phyloP scores from a whole-genome alignment of 2,113 vertebrate genomes.

The Rissa tridactyla region DNA sequence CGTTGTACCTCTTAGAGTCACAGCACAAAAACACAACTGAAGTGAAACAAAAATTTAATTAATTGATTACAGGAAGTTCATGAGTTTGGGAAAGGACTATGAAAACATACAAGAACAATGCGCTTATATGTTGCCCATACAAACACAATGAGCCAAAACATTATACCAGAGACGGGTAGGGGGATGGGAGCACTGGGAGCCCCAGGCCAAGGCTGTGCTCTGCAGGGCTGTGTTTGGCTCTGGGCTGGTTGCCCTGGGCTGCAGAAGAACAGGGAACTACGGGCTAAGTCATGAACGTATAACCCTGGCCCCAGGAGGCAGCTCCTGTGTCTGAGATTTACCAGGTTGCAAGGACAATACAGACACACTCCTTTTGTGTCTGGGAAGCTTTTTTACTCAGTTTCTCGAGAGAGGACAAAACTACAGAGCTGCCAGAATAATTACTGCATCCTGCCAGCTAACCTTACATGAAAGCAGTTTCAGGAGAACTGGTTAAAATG shows the following conservation, averaged over 20 bases:
- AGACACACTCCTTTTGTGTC: background rate
- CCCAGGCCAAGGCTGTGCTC: background rate
- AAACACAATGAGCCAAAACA: constrained; percentile 28
- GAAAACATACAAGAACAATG: constrained; percentile 52
- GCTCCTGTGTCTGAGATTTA: background rate
- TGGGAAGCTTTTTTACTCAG: background rate
- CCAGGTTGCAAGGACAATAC: background rate
- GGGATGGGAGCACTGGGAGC: background rate
- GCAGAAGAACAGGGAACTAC: background rate
- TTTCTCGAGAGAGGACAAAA: background rate
- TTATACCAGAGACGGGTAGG: background rate
- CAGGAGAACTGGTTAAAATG: background rate
- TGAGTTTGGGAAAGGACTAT: background rate
- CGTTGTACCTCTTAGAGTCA: background rate
- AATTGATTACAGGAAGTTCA: constrained; percentile 52
- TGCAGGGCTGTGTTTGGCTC: background rate
- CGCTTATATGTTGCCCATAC: background rate
- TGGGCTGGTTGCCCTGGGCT: background rate
- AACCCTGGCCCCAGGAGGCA: background rate
- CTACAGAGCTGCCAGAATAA: background rate
- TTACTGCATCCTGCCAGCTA: background rate
- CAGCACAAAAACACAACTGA: background rate
- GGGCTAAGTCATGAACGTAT: background rate
- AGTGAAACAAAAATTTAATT: constrained; percentile 25
- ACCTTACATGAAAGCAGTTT: background rate